phyloP scores from a whole-genome alignment of 2,113 vertebrate genomes.

The Chaetodon trifascialis region DNA sequence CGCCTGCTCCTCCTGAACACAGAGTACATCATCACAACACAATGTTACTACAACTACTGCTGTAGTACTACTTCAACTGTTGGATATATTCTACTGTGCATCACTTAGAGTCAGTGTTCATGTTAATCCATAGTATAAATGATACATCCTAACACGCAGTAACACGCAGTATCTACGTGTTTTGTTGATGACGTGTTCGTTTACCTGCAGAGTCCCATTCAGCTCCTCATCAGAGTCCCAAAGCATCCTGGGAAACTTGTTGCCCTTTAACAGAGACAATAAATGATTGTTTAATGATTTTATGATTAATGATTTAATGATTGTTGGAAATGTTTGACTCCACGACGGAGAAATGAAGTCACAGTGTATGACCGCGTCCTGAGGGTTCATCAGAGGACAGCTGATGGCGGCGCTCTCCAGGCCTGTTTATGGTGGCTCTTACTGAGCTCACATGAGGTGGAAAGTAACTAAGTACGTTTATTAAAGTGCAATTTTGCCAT shows the following conservation, averaged over 20 bases:
- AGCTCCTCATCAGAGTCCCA: constrained; percentile 70
- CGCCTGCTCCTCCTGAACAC: constrained; percentile 68
- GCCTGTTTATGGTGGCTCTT: too few species aligned
- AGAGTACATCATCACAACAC: not conserved
- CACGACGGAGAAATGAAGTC: too few species aligned
- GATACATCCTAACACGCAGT: not conserved
- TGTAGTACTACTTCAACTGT: not conserved
- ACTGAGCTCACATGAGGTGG: too few species aligned
- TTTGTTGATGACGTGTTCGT: not conserved
- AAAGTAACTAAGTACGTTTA: too few species aligned
- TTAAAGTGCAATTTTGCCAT: too few species aligned
- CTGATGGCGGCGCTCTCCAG: too few species aligned
- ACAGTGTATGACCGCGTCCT: too few species aligned
- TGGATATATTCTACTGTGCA: not conserved
- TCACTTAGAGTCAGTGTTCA: not conserved
- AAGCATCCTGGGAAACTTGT: constrained; percentile 74
- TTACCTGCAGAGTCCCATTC: constrained; percentile 78
- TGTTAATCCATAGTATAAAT: not conserved
- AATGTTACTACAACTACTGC: not conserved
- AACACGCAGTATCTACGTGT: not conserved
- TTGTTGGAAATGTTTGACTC: too few species aligned
- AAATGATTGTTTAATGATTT: too few species aligned
- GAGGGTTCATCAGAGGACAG: too few species aligned
- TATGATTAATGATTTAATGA: too few species aligned
- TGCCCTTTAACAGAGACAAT: constrained; percentile 43